Percentiles rank a stretch among this genome's conserved stretches.
These are phyloP conservation scores for Tursiops truncatus DNA, from an alignment of 2,113 vertebrate species.

Conservation along the genomic window DNA sequence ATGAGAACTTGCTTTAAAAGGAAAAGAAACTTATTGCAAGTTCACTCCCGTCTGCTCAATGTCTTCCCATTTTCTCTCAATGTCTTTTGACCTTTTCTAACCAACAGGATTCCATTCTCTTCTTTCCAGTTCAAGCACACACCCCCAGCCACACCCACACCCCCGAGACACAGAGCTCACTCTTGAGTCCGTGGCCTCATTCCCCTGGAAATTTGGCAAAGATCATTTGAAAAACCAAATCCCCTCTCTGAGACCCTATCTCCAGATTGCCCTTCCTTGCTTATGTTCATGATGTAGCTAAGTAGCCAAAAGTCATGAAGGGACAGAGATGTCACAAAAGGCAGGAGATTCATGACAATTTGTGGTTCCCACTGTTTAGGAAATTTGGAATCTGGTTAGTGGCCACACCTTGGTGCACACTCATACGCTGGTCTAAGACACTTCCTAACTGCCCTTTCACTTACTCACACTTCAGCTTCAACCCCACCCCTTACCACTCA, in stretches of 20 bases:
- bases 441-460: neutral
- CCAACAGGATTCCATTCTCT: neutral
- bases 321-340: neutral
- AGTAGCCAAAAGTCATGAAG: slow-evolving; percentile 3
- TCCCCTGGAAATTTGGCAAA: neutral
- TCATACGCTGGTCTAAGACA: neutral
- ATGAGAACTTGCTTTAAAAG: neutral
- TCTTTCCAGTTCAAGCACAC: neutral
- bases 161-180: neutral
- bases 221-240: neutral
- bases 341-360: neutral
- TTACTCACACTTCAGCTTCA: neutral
- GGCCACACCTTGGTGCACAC: neutral
- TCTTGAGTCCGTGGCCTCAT: neutral
- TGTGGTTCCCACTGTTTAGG: neutral
- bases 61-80: neutral
- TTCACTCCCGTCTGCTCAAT: neutral
- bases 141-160: neutral
- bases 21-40: neutral
- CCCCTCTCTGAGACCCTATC: neutral
- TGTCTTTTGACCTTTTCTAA: neutral
- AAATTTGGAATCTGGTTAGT: neutral
- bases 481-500: neutral
- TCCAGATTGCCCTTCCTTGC: neutral
- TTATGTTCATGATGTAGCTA: neutral